Percentiles rank a stretch among this genome's conserved stretches.
Evolutionary conservation across 2,888 invertebrate genomes (phyloP).

Genomic region (Anthophora plumipes): DNA sequence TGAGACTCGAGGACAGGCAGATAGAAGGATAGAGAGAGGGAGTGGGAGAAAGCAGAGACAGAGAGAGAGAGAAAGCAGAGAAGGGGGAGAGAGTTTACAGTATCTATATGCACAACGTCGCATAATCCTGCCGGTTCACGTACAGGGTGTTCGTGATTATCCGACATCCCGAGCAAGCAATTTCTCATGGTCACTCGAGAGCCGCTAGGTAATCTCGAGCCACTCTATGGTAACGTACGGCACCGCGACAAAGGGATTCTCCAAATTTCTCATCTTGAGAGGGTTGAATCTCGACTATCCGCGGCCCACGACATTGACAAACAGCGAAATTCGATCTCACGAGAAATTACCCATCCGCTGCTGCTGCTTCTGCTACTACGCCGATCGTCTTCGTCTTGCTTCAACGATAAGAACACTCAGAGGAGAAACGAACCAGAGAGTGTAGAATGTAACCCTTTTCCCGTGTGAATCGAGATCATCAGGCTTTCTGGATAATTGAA

Average conservation of each 20-base stretch:
- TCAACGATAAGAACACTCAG: background rate
- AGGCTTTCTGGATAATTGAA: background rate
- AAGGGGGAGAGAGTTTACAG: constrained; percentile 45
- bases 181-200: constrained; percentile 73
- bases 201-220: constrained; percentile 68
- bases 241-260: constrained; percentile 71
- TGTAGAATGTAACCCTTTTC: background rate
- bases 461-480: background rate
- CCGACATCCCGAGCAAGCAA: constrained; percentile 72
- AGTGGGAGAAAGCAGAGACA: constrained; percentile 28
- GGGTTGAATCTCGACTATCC: constrained; percentile 50
- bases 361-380: background rate
- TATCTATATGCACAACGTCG: constrained; percentile 67
- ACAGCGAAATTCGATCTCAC: constrained; percentile 66
- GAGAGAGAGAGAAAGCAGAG: constrained; percentile 28
- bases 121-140: constrained; percentile 72
- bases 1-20: constrained; percentile 47
- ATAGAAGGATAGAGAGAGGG: constrained; percentile 27
- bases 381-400: background rate
- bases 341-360: constrained; percentile 22
- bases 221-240: constrained; percentile 68
- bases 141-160: constrained; percentile 74
- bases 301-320: constrained; percentile 53
- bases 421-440: background rate
- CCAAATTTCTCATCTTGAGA: constrained; percentile 68